Base-by-base conservation (phyloP, 2,113 vertebrate species). In the Candoia aspera region DNA sequence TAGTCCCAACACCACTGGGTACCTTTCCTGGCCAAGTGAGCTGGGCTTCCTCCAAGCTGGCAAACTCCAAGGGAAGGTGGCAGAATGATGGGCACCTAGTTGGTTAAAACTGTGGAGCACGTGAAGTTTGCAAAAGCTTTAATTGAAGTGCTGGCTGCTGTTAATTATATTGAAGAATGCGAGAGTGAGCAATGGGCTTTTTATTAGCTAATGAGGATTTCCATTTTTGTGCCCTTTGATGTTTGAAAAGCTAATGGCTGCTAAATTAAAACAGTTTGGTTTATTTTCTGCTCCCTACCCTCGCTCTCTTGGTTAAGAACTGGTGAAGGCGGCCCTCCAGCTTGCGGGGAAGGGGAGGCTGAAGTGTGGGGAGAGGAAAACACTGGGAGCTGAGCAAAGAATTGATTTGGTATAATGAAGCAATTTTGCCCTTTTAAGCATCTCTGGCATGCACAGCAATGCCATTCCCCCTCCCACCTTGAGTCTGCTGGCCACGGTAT, bases 131-230 rank as follows among this genome's bases (percentile, higher is more conserved):
- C 92, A 94, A 94, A 96, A 95, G 91, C 95, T 92, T 96, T 95
- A 96, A 96, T 96, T 97, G 95, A 95, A 96, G 94, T 92, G 95
- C 95, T 96, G 95, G 96, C 96, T 96, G 96, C 93, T 73, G 94
- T 95, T 97, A 97, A 97, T 96, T 96, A 96, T 91, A 94, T 94
- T 94, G 95, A 95, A 95, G 96, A 94, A 96, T 90, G 95, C 95
- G 94, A 87, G 95, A 96, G 96, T 6, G 46, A 95, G 96, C 19
- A 64, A 95, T 92, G 95, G 96, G 96, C 96, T 97, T 97, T 97
- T 96, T 96, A 97, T 97, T 97, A 96, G 96, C 95, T 97, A 96
- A 96, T 96, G 96, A 97, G 96, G 96, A 96, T 95, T 97, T 96
- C 95, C 94, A 95, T 96, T 95, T 95, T 92, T 92, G 94, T 53